A percentile compares a stretch with the other conserved stretches of the same genome.
phyloP scores from a whole-genome alignment of 2,797 vertebrate species.

The Pteronotus mesoamericanus region DNA sequence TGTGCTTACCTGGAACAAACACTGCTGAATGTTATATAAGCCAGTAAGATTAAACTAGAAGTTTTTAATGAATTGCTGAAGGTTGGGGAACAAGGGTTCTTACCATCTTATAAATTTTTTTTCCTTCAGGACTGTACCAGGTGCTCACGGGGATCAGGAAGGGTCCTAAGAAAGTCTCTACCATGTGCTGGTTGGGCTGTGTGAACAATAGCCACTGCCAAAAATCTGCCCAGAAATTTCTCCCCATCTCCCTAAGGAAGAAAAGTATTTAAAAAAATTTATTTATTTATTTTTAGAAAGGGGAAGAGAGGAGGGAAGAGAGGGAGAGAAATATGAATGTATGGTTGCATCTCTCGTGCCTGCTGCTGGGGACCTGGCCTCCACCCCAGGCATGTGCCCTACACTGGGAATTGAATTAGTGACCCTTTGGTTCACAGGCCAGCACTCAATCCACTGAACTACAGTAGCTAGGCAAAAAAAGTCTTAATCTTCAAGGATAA shows the following conservation, averaged over 20 bases:
- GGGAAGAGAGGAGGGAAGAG: no score
- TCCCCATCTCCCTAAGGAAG: neutral
- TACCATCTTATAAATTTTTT: neutral
- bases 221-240: neutral
- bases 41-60: slow-evolving; percentile 2
- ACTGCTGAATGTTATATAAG: neutral
- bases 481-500: neutral
- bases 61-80: neutral
- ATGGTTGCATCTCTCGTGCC: no score
- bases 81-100: neutral
- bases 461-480: no score
- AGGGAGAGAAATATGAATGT: no score
- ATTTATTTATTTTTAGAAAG: no score
- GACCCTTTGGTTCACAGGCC: no score
- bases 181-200: neutral
- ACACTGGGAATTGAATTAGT: no score
- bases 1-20: neutral
- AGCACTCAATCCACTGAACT: no score
- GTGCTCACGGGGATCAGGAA: neutral
- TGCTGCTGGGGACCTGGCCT: no score
- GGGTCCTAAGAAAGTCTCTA: neutral
- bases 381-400: no score
- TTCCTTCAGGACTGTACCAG: neutral
- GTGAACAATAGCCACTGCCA: neutral
- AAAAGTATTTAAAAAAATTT: no score